Base-by-base conservation (phyloP, 2,797 vertebrate genomes). In the Fistularia commersonii region DNA sequence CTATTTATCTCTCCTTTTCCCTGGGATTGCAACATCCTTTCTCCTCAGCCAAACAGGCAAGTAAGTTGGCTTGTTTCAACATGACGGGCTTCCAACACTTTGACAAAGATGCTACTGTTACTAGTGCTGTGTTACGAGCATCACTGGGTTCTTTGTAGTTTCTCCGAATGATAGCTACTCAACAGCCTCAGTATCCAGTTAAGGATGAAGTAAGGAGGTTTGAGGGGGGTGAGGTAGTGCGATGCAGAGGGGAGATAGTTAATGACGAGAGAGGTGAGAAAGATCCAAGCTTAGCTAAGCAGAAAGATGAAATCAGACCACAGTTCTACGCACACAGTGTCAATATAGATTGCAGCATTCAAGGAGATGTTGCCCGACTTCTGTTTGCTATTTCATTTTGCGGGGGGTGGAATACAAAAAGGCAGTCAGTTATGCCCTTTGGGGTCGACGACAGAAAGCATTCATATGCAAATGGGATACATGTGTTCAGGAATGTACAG, bases 231-330 rank as follows among this genome's bases (percentile, higher is more conserved):
- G 58, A 57, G 57, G 68, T 23, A 33, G 66, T 36, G 44, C 38
- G 67, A 55, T 76, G 72, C 70, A 74, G 64, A 61, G 70, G 69
- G 74, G 64, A 69, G 66, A 70, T 70, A 57, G 76, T 69, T 84
- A 87, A 85, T 82, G 78, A 87, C 76, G 73, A 87, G 71, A 69
- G 76, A 71, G 80, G 79, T 75, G 67, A 76, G 65, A 69, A 77
- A 66, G 74, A 86, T 84, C 79, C 67, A 60, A 82, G 80, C 78
- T 86, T 83, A 84, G 83, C 80, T 82, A 85, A 85, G 85, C 80
- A 81, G 67, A 87, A 88, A 83, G 77, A 83, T 68, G 53, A 74
- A 82, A 82, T 79, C 62, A 61, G 48, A 77, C 64, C 72, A 76
- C 70, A 69, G 59, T 71, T 71, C 66, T 64, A 64, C 55, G 58